These are phyloP conservation scores for Chromoteleia sp. DNA, from an alignment of 2,888 invertebrate genomes.

Conservation along the genomic window DNA sequence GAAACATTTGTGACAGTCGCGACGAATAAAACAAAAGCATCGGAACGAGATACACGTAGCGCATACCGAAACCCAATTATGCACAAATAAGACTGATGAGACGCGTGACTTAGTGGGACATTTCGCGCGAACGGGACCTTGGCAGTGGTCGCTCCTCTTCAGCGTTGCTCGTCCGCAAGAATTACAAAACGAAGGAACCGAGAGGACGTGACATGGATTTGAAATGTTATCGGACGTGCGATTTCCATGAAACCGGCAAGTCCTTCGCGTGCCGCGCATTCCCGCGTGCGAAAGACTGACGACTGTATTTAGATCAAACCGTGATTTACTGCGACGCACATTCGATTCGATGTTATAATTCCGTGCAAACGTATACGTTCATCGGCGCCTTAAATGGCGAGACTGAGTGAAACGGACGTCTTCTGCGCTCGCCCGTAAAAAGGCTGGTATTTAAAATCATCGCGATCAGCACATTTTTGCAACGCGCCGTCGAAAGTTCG, in stretches of 20 bases:
- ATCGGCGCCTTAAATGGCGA: slow-evolving; percentile 50
- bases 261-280: slow-evolving; percentile 63
- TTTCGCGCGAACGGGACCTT: slow-evolving; percentile 56
- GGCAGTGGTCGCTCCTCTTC: slow-evolving; percentile 46
- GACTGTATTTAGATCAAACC: slow-evolving; percentile 68
- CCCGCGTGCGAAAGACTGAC: slow-evolving; percentile 60
- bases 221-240: slow-evolving; percentile 64
- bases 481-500: slow-evolving; percentile 27
- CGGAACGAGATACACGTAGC: too few relatives aligned
- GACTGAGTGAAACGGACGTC: slow-evolving; percentile 31
- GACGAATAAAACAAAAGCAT: too few relatives aligned
- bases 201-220: slow-evolving; percentile 62
- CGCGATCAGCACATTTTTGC: slow-evolving; percentile 32
- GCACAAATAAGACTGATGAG: slow-evolving; percentile 30
- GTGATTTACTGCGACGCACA: slow-evolving; percentile 64
- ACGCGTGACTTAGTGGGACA: slow-evolving; percentile 52
- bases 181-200: slow-evolving; percentile 65
- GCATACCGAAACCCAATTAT: too few relatives aligned
- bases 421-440: slow-evolving; percentile 46
- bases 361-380: slow-evolving; percentile 35
- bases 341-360: slow-evolving; percentile 59
- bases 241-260: slow-evolving; percentile 60
- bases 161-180: slow-evolving; percentile 46
- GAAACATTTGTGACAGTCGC: too few relatives aligned
- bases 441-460: slow-evolving; percentile 53